These are phyloP conservation scores for Ellobium chinense DNA, from an alignment of 2,888 invertebrate species.

Conservation along the genomic window DNA sequence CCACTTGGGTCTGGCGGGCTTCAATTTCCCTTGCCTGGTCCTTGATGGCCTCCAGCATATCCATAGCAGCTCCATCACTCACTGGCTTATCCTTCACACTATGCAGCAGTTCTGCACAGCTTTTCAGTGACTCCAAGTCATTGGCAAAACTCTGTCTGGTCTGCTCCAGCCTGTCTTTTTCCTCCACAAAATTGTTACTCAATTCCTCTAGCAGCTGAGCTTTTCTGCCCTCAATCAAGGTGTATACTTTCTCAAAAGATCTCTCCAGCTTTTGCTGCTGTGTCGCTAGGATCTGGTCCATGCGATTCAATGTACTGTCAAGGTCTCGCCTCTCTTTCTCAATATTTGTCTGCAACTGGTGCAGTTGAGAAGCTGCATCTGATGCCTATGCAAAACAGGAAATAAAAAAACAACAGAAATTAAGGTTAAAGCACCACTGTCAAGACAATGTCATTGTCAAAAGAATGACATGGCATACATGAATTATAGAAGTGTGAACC, in stretches of 20 bases:
- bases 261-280: conserved; percentile 21
- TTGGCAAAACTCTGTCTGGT: conserved; percentile 26
- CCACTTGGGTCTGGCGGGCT: background rate
- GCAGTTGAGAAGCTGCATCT: too few species aligned
- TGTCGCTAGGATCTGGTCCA: too few species aligned
- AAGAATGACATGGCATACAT: too few species aligned
- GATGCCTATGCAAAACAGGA: too few species aligned
- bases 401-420: too few species aligned
- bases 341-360: too few species aligned
- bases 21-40: conserved; percentile 13
- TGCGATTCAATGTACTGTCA: too few species aligned
- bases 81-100: conserved; percentile 4
- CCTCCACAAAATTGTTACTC: conserved; percentile 16
- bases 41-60: conserved; percentile 35
- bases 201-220: conserved; percentile 37
- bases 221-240: conserved; percentile 31
- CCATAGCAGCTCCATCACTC: background rate
- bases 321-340: too few species aligned
- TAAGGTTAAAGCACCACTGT: too few species aligned
- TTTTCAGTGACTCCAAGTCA: conserved; percentile 31
- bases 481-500: too few species aligned
- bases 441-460: too few species aligned
- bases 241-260: conserved; percentile 35
- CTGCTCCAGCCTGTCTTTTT: conserved; percentile 21
- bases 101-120: conserved; percentile 34